Evolutionary conservation across 1,140 invertebrate genomes (phyloP).

Genomic region (Ceratosolen fusciceps): DNA sequence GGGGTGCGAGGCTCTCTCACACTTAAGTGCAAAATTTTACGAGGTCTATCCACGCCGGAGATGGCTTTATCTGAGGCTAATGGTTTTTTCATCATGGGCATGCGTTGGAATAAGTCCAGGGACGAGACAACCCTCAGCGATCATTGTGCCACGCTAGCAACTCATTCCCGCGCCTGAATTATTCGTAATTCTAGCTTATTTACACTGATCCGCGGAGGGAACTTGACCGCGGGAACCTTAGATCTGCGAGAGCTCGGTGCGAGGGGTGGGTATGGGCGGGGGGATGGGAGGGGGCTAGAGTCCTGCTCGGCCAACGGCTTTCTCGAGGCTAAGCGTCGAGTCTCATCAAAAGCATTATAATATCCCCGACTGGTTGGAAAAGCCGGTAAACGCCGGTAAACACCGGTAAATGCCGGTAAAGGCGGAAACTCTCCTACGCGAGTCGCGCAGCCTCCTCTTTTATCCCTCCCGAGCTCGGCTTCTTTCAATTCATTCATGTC

Average conservation of each 20-base stretch:
- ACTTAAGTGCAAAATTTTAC: not conserved
- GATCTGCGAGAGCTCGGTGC: too few species aligned
- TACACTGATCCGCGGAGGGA: not conserved
- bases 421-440: not conserved
- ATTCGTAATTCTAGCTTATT: not conserved
- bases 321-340: too few species aligned
- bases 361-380: too few species aligned
- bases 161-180: not conserved
- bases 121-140: not conserved
- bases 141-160: not conserved
- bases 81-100: not conserved
- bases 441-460: not conserved
- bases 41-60: not conserved
- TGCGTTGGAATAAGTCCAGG: not conserved
- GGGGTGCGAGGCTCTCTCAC: not conserved
- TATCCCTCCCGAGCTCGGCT: not conserved
- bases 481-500: not conserved
- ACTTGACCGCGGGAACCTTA: too few species aligned
- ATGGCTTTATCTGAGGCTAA: conserved; percentile 5
- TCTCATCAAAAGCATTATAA: too few species aligned
- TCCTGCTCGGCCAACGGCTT: too few species aligned
- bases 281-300: too few species aligned
- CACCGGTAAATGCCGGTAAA: too few species aligned
- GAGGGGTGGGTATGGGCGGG: too few species aligned
- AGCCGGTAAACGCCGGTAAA: not conserved